A percentile compares a stretch with the other conserved stretches of the same genome.
Evolutionary conservation across 2,797 vertebrate genomes (phyloP).

Genomic region (Parotocinclus haroldoi): DNA sequence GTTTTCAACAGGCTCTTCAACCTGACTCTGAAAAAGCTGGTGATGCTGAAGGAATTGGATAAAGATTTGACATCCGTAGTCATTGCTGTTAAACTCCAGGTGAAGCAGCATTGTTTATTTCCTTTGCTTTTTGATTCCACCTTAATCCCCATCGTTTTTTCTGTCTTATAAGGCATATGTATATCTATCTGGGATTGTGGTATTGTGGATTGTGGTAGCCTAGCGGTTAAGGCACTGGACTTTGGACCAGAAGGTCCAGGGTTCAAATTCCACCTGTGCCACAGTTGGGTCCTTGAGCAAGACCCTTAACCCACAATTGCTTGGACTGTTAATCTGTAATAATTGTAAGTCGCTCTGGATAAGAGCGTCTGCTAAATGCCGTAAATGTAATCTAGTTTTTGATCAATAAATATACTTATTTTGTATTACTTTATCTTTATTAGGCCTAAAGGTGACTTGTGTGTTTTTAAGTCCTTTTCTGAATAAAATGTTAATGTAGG

Average conservation of each 20-base stretch:
- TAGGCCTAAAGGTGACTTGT: background rate
- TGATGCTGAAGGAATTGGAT: conserved; percentile 90
- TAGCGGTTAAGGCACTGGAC: no score
- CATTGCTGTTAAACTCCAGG: conserved; percentile 90
- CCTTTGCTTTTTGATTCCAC: background rate
- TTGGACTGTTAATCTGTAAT: no score
- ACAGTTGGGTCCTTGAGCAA: no score
- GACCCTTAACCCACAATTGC: no score
- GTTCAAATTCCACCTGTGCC: no score
- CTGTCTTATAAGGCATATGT: background rate
- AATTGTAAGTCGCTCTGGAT: no score
- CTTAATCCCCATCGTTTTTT: background rate
- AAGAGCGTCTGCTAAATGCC: no score
- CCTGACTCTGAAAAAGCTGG: conserved; percentile 87
- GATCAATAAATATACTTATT: background rate
- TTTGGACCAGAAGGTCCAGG: no score
- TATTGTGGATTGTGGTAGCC: no score
- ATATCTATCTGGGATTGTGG: background rate
- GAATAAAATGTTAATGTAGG: background rate
- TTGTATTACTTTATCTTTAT: background rate
- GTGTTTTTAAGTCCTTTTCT: background rate
- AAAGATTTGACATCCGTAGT: conserved; percentile 90
- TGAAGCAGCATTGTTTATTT: conserved; percentile 30
- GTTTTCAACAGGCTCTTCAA: conserved; percentile 88
- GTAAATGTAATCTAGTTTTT: background rate